Evolutionary conservation across 2,113 vertebrate species (phyloP).

Genomic region (Origma solitaria): DNA sequence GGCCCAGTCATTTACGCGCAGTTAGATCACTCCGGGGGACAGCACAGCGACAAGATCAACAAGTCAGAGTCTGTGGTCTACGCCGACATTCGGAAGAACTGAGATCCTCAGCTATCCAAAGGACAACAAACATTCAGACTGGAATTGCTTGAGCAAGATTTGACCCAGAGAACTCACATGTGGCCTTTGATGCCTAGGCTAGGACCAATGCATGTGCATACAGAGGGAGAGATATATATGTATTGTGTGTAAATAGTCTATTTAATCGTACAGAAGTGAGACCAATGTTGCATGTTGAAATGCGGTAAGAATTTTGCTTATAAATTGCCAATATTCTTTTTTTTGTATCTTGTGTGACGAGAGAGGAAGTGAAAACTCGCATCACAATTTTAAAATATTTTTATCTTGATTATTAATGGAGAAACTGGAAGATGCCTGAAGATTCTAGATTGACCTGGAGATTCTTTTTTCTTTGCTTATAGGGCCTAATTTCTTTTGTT

Average conservation of each 20-base stretch:
- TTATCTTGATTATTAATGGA: slow-evolving; percentile 50
- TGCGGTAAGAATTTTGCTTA: slow-evolving; percentile 62
- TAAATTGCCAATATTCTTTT: slow-evolving; percentile 64
- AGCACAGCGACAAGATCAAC: slow-evolving; percentile 84
- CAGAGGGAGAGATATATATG: slow-evolving; percentile 60
- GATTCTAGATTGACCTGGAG: slow-evolving; percentile 8
- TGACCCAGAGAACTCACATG: slow-evolving; percentile 54
- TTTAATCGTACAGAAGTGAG: slow-evolving; percentile 70
- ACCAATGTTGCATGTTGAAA: slow-evolving; percentile 66
- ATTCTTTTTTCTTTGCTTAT: not conserved
- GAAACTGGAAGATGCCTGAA: slow-evolving; percentile 63
- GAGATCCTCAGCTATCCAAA: slow-evolving; percentile 40
- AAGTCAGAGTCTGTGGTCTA: slow-evolving; percentile 96
- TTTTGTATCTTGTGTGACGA: slow-evolving; percentile 49
- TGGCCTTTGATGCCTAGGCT: slow-evolving; percentile 65
- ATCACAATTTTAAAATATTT: slow-evolving; percentile 49
- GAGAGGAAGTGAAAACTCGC: slow-evolving; percentile 53
- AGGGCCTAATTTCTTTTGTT: slow-evolving; percentile 3
- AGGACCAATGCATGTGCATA: slow-evolving; percentile 67
- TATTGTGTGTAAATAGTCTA: slow-evolving; percentile 71
- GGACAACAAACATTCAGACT: slow-evolving; percentile 42
- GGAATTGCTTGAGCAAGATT: slow-evolving; percentile 53
- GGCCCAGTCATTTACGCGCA: slow-evolving; percentile 97
- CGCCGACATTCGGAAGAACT: slow-evolving; percentile 92
- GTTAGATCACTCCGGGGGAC: slow-evolving; percentile 92